Conservation (phyloP, 1,140 invertebrate genomes). For the Pseudoatta argentina region DNA sequence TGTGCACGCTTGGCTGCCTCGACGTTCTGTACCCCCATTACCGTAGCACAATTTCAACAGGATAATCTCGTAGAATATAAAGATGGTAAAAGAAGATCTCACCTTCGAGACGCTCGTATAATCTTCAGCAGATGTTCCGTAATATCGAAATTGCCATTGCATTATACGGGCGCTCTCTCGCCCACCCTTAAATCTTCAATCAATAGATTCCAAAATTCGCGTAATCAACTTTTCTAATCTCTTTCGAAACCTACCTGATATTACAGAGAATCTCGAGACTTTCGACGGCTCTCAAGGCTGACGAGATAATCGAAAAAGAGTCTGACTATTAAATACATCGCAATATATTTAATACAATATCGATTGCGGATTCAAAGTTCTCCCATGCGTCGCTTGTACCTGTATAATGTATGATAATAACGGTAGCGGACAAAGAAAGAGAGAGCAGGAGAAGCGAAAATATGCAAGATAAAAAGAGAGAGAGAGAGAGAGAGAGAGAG, state of each 20-base stretch:
- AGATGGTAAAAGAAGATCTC: slow-evolving; percentile 1
- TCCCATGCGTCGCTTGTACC: neutral
- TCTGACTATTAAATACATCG: slow-evolving; percentile 18
- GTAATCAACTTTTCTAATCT: neutral
- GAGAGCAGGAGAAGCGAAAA: neutral
- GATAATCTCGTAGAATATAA: neutral
- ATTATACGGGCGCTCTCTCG: slow-evolving; percentile 5
- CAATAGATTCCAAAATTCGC: slow-evolving; percentile 31
- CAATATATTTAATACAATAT: slow-evolving; percentile 20
- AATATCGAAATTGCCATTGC: slow-evolving; percentile 23
- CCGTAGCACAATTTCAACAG: slow-evolving; percentile 29
- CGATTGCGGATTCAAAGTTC: slow-evolving; percentile 21
- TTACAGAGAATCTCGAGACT: slow-evolving; percentile 28
- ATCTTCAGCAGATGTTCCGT: neutral
- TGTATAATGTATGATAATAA: slow-evolving; percentile 20
- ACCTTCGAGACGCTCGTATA: neutral
- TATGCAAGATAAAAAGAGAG: neutral
- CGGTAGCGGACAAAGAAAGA: neutral
- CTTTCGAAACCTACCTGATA: slow-evolving; percentile 20
- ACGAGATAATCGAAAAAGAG: neutral
- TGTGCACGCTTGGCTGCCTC: neutral
- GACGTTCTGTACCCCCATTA: neutral
- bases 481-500: neutral
- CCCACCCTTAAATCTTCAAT: slow-evolving; percentile 31
- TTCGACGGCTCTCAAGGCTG: slow-evolving; percentile 52